Conservation (phyloP, 2,888 invertebrate species). For the Drosophila lutescens region DNA sequence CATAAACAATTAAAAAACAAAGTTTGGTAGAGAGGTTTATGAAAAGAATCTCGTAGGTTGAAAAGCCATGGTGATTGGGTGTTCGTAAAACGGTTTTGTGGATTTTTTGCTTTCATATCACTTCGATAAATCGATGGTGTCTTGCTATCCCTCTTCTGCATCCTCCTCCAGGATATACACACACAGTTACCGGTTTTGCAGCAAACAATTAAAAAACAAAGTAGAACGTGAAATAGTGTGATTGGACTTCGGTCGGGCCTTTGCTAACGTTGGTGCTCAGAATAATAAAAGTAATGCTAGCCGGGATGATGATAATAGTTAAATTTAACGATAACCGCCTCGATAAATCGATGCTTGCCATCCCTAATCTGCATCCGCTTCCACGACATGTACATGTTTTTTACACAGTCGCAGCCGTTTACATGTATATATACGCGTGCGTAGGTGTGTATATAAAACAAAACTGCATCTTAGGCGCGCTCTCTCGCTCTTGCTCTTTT, state of each 20-base stretch:
- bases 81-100: not conserved
- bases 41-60: not conserved
- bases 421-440: constrained; percentile 37
- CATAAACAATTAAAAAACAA: constrained; percentile 14
- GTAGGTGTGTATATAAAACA: constrained; percentile 24
- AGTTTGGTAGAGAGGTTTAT: not conserved
- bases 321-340: constrained; percentile 5
- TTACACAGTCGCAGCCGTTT: constrained; percentile 28
- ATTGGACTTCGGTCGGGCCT: not conserved
- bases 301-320: not conserved
- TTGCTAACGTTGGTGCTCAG: not conserved
- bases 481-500: constrained; percentile 11
- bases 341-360: constrained; percentile 34
- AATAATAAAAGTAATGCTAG: not conserved
- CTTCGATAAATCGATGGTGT: not conserved
- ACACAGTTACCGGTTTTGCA: not conserved
- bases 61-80: not conserved
- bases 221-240: not conserved
- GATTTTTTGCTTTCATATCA: not conserved
- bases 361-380: constrained; percentile 33
- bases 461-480: constrained; percentile 24
- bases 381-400: constrained; percentile 20
- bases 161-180: not conserved
- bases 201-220: not conserved
- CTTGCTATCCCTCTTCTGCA: not conserved